Base-by-base conservation (phyloP, 1,140 invertebrate genomes). In the Magallana gigas region DNA sequence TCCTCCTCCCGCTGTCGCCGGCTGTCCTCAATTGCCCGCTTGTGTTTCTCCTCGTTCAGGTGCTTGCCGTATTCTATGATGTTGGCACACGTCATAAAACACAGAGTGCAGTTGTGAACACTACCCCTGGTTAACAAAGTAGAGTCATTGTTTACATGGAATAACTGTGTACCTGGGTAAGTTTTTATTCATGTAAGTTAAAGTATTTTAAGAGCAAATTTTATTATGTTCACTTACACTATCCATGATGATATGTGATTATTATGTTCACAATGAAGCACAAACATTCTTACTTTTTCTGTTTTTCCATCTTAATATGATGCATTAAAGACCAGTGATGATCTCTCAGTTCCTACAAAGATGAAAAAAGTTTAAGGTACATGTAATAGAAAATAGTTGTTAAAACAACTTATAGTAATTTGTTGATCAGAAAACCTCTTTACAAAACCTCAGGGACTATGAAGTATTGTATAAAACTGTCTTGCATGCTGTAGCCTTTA, bases 11-110 rank as follows among this genome's bases (percentile, higher is more conserved):
- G 87, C 7, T 88, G 88, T 83, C 89, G 57, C 29, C 91, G 29
- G 80, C 85, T 84, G 62, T 90, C 86, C 62, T 90, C 88, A 58
- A 91, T 80, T 7, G 91, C 91, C n/a, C 85, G 84, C 83, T 91
- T 90, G 83, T 93, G 92, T 87, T 90, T 88, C 11, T 91, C 91
- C 8, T 89, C 90, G 82, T 90, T 91, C 36, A 93, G 83, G 88
- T 93, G 92, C 90, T 92, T 92, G 8, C 92, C 90, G 87, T 93
- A 93, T 58, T 92, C 91, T 57, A 90, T 90, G 12, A 93, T 87
- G 59, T 89, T 92, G n/a, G 84, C 64, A 89, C 91, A 93, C 8
- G 89, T 85, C 80, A 86, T 85, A 80, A 90, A 91, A 85, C 92
- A 93, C 23, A 93, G 82, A 0, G 90, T 90, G 83, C 92, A 93